phyloP scores from a whole-genome alignment of 2,888 invertebrate species.

The Allacma fusca region DNA sequence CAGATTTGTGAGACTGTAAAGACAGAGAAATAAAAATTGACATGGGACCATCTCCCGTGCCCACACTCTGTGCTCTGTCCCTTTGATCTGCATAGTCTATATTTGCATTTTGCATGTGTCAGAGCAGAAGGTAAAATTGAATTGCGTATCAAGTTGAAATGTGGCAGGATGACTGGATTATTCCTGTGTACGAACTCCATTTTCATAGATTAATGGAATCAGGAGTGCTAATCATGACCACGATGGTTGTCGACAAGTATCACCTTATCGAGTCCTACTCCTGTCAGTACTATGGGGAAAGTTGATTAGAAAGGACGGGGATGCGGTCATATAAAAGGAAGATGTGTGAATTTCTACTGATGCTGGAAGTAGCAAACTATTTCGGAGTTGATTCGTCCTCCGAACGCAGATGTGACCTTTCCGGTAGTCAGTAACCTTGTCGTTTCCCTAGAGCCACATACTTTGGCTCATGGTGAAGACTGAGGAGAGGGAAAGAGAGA shows the following conservation, averaged over 20 bases:
- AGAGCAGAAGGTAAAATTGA: too few species aligned
- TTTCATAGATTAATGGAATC: not conserved
- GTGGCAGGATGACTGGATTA: not conserved
- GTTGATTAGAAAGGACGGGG: not conserved
- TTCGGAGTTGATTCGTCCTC: not conserved
- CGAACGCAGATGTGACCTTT: conserved; percentile 1
- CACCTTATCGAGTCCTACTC: too few species aligned
- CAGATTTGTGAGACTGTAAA: too few species aligned
- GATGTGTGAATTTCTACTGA: not conserved
- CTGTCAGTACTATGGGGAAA: not conserved
- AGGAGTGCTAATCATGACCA: not conserved
- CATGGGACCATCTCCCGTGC: too few species aligned
- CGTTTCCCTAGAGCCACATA: not conserved
- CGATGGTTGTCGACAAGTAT: too few species aligned
- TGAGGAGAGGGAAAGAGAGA: not conserved
- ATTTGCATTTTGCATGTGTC: too few species aligned
- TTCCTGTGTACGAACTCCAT: not conserved
- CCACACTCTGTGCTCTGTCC: too few species aligned
- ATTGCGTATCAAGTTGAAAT: not conserved
- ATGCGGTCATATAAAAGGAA: not conserved
- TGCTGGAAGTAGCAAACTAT: not conserved
- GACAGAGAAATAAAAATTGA: too few species aligned
- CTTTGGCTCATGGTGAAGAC: too few species aligned
- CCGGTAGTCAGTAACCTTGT: not conserved
- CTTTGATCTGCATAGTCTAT: too few species aligned